Percentiles rank a stretch among this genome's conserved stretches.
phyloP scores from a whole-genome alignment of 2,113 vertebrate genomes.

The Engystomops pustulosus region DNA sequence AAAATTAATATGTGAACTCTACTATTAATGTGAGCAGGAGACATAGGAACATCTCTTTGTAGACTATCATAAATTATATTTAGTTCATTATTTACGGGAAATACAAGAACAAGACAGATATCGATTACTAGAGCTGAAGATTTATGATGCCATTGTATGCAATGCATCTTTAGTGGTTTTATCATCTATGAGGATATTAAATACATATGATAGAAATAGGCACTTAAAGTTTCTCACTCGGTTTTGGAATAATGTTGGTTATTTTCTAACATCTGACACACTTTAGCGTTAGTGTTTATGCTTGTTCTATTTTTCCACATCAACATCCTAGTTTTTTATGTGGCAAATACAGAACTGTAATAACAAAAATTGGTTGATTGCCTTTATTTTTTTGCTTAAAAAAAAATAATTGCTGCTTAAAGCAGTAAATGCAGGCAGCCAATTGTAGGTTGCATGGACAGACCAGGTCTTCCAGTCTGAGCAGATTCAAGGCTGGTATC shows the following conservation, averaged over 20 bases:
- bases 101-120: constrained; percentile 79
- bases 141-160: constrained; percentile 76
- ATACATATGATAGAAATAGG: constrained; percentile 75
- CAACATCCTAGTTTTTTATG: too few relatives aligned
- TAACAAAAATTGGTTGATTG: too few relatives aligned
- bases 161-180: constrained; percentile 79
- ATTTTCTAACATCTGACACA: too few relatives aligned
- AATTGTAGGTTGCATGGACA: too few relatives aligned
- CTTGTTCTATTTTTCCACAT: too few relatives aligned
- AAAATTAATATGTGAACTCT: constrained; percentile 34
- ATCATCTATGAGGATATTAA: constrained; percentile 78
- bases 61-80: constrained; percentile 64
- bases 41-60: constrained; percentile 31
- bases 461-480: too few relatives aligned
- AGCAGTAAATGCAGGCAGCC: too few relatives aligned
- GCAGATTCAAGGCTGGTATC: too few relatives aligned
- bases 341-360: too few relatives aligned
- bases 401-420: too few relatives aligned
- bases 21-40: constrained; percentile 24
- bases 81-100: constrained; percentile 82
- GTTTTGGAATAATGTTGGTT: constrained; percentile 74
- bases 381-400: too few relatives aligned
- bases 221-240: constrained; percentile 73
- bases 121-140: constrained; percentile 74
- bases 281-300: too few relatives aligned